phyloP scores from a whole-genome alignment of 2,113 vertebrate species.

The Sander vitreus region DNA sequence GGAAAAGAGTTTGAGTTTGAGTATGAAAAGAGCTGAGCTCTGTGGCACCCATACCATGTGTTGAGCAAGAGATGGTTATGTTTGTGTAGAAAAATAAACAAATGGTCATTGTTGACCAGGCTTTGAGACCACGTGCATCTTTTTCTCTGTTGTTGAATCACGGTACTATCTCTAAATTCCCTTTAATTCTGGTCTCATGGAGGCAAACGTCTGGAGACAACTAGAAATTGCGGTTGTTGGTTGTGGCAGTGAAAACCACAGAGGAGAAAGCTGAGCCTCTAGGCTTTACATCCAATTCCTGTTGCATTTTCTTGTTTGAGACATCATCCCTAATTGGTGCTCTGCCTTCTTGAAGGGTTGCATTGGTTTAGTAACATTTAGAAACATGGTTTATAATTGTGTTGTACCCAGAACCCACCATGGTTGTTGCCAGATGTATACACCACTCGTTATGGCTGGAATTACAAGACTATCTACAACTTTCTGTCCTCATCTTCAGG shows the following conservation, averaged over 20 bases:
- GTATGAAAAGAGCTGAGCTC: slow-evolving; percentile 64
- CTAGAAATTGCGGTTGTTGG: slow-evolving; percentile 12
- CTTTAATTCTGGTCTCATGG: neutral
- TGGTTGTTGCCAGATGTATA: neutral
- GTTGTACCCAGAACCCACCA: neutral
- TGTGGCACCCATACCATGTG: slow-evolving; percentile 36
- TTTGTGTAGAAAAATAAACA: slow-evolving; percentile 62
- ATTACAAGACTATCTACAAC: neutral
- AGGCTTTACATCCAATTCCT: neutral
- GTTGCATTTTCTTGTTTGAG: slow-evolving; percentile 4
- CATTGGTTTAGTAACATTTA: neutral
- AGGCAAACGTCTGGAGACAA: slow-evolving; percentile 12
- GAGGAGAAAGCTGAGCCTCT: slow-evolving; percentile 16
- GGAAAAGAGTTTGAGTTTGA: too few relatives aligned
- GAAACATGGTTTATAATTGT: neutral
- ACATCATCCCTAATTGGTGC: neutral
- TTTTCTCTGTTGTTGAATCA: slow-evolving; percentile 32
- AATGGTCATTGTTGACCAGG: slow-evolving; percentile 60
- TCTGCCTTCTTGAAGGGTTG: neutral
- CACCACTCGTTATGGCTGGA: neutral
- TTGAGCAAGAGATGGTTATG: slow-evolving; percentile 45
- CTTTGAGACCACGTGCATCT: slow-evolving; percentile 54
- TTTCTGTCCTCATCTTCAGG: neutral
- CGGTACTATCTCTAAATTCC: slow-evolving; percentile 9
- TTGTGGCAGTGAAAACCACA: slow-evolving; percentile 14